Percentiles rank a stretch among this genome's conserved stretches.
These are phyloP conservation scores for Labrus mixtus DNA, from an alignment of 2,113 vertebrate species.

Conservation along the genomic window DNA sequence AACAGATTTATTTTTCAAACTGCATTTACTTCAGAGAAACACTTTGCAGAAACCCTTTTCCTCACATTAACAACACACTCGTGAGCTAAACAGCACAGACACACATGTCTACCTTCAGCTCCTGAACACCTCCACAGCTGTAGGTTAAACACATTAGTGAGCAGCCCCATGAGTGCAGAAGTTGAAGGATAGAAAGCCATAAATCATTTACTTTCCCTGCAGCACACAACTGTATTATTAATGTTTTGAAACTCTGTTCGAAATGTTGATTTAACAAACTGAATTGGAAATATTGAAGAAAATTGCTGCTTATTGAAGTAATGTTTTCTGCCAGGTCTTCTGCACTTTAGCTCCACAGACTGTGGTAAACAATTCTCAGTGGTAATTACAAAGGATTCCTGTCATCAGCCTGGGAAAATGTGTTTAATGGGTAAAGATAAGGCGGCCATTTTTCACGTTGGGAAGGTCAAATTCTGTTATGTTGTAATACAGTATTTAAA, in stretches of 20 bases:
- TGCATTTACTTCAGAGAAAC: not conserved
- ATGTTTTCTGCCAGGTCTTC: not conserved
- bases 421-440: not conserved
- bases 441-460: not conserved
- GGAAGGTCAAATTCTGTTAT: not conserved
- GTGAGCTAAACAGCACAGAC: not conserved
- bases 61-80: not conserved
- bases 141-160: not conserved
- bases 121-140: not conserved
- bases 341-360: not conserved
- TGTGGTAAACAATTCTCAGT: not conserved
- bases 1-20: slow-evolving; percentile 29
- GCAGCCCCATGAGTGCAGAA: not conserved
- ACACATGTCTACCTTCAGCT: not conserved
- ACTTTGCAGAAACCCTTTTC: not conserved
- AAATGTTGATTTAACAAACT: not conserved
- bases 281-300: not conserved
- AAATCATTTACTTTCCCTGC: slow-evolving; percentile 8
- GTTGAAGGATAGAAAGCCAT: not conserved
- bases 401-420: not conserved
- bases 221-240: not conserved
- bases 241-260: not conserved
- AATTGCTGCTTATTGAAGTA: not conserved
- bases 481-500: not conserved
- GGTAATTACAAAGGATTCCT: not conserved